These are phyloP conservation scores for Holocentrus rufus DNA, from an alignment of 2,797 vertebrate species.

Conservation along the genomic window DNA sequence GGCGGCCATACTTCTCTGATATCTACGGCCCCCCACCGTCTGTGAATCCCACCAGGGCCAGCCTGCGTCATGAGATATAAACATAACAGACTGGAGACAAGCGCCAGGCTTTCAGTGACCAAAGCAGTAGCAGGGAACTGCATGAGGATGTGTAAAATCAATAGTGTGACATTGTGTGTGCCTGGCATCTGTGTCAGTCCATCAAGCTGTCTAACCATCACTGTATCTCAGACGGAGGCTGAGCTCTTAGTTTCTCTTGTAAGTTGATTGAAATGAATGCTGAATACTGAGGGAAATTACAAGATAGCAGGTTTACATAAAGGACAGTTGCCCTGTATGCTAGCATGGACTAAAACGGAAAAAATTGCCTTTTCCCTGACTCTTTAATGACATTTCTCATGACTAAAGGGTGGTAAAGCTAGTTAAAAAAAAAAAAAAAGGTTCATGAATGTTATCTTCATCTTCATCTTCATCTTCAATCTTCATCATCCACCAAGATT, in stretches of 20 bases:
- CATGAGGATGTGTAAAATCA: slow-evolving; percentile 56
- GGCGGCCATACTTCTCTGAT: slow-evolving; percentile 38
- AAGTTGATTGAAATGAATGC: not conserved
- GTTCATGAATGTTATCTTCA: too few species aligned
- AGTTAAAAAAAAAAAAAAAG: too few species aligned
- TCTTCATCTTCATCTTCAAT: too few species aligned
- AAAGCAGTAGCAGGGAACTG: slow-evolving; percentile 21
- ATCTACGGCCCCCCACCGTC: slow-evolving; percentile 18
- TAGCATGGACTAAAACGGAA: not conserved
- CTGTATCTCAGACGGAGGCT: slow-evolving; percentile 16
- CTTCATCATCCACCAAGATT: too few species aligned
- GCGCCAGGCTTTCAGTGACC: slow-evolving; percentile 30
- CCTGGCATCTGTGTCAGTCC: slow-evolving; percentile 19
- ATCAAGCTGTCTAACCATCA: slow-evolving; percentile 21
- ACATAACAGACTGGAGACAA: slow-evolving; percentile 39
- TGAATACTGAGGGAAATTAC: not conserved
- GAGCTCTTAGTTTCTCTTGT: slow-evolving; percentile 7
- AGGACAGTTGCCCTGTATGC: not conserved
- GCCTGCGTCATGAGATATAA: slow-evolving; percentile 54
- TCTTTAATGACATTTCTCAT: not conserved
- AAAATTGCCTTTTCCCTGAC: not conserved
- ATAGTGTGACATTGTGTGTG: slow-evolving; percentile 39
- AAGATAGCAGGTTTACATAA: not conserved
- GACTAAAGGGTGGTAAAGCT: not conserved
- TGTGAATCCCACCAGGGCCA: slow-evolving; percentile 47